Evolutionary conservation across 2,113 vertebrate genomes (phyloP).

Genomic region (Dunckerocampus dactyliophorus): DNA sequence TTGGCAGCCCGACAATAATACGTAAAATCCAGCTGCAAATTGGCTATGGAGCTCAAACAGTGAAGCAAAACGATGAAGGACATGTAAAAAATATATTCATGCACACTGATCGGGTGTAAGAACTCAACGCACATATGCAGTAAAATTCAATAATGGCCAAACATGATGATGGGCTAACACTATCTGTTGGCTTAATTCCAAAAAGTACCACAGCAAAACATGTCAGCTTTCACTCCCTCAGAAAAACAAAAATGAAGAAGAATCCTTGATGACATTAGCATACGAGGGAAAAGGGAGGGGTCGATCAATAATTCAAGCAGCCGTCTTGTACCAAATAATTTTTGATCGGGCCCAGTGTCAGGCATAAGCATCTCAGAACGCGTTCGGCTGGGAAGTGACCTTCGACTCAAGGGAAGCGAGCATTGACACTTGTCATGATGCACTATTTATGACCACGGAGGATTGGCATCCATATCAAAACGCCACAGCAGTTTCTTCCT

Average conservation of each 20-base stretch:
- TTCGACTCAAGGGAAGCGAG: constrained; percentile 67
- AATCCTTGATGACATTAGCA: constrained; percentile 59
- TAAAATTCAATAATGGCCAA: too few species aligned
- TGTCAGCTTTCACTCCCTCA: constrained; percentile 18
- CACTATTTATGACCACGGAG: constrained; percentile 69
- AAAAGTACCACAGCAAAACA: constrained; percentile 27
- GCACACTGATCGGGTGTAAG: too few species aligned
- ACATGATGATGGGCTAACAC: too few species aligned
- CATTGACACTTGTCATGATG: constrained; percentile 73
- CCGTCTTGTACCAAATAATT: constrained; percentile 61
- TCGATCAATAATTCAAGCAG: constrained; percentile 66
- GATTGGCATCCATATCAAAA: constrained; percentile 64
- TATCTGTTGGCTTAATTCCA: background rate
- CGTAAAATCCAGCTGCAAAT: too few species aligned
- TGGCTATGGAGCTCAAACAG: too few species aligned
- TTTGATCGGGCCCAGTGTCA: constrained; percentile 58
- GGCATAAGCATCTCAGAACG: constrained; percentile 51
- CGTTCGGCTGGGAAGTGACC: constrained; percentile 59
- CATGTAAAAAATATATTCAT: too few species aligned
- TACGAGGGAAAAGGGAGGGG: constrained; percentile 45
- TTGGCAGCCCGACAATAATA: too few species aligned
- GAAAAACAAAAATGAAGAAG: constrained; percentile 43
- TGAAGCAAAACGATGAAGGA: too few species aligned
- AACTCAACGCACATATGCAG: too few species aligned
- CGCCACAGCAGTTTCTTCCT: constrained; percentile 61